phyloP scores from a whole-genome alignment of 2,797 vertebrate species.

The Dendrocincla fuliginosa region DNA sequence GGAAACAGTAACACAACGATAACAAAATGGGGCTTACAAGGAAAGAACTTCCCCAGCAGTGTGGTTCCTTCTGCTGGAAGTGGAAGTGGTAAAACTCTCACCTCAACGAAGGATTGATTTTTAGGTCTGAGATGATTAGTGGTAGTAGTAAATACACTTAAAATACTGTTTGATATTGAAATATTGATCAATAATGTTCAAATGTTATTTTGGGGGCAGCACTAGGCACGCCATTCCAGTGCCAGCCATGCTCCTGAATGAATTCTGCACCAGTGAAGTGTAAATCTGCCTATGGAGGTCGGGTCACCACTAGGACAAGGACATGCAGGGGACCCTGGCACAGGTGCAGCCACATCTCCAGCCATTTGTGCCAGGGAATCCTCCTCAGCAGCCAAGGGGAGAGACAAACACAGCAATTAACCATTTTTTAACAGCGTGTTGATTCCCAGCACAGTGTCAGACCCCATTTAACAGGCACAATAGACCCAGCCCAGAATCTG shows the following conservation, averaged over 20 bases:
- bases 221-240: no score
- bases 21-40: neutral
- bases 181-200: neutral
- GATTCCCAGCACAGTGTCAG: neutral
- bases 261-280: fast-evolving
- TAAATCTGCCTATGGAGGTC: fast-evolving
- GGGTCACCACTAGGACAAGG: neutral
- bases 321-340: neutral
- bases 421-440: fast-evolving
- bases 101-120: neutral
- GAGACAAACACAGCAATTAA: neutral
- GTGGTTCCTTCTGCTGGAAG: neutral
- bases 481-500: neutral
- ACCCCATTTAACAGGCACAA: neutral
- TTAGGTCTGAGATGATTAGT: neutral
- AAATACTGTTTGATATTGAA: neutral
- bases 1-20: neutral
- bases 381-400: neutral
- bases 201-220: neutral
- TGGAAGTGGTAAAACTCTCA: neutral
- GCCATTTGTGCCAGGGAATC: fast-evolving
- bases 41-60: neutral
- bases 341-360: fast-evolving
- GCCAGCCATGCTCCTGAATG: neutral
- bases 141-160: neutral